Base-by-base conservation (phyloP, 2,888 invertebrate species). In the Acleris literana region DNA sequence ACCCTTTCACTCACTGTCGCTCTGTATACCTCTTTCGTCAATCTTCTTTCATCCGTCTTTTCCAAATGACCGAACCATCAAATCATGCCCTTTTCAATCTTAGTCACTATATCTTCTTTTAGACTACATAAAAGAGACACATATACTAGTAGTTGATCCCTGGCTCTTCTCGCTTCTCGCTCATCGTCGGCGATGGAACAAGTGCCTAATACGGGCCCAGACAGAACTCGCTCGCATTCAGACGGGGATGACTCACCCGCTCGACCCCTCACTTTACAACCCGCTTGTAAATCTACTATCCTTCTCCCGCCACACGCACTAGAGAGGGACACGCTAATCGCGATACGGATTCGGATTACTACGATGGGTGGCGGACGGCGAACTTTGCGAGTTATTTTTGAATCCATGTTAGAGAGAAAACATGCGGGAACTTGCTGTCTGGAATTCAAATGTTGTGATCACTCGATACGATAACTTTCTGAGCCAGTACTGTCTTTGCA, bases 321-420 rank as follows among this genome's bases (percentile, higher is more conserved):
- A 57, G 62, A 66, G 17, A 52, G 39, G 57, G 57, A 62, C 53
- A 66, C 43, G 17, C 44, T 57, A 62, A 66, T 66, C 56, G 65
- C 61, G 53, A 66, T 57, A 56, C 62, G 57, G 62, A 66, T 65
- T 70, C 71, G 63, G 68, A 69, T 67, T 61, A 64, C 63, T 68
- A 70, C 66, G 71, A 71, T 66, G 70, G 64, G 70, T 71, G 67
- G 72, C 71, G 81, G 81, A 69, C 83, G 79, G 76, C 83, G 83
- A 82, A 83, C 83, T 80, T 79, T 53, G 60, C 70, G 68, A 76
- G 77, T 77, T 82, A 83, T 82, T 83, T 83, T 80, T 78, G 77
- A 76, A 77, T 75, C 71, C 64, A 72, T 68, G 64, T 65, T 60
- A 57, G 57, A 57, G 18, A 61, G 65, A 66, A 61, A 66, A 56